phyloP scores from a whole-genome alignment of 2,113 vertebrate genomes.

The Kryptolebias marmoratus region DNA sequence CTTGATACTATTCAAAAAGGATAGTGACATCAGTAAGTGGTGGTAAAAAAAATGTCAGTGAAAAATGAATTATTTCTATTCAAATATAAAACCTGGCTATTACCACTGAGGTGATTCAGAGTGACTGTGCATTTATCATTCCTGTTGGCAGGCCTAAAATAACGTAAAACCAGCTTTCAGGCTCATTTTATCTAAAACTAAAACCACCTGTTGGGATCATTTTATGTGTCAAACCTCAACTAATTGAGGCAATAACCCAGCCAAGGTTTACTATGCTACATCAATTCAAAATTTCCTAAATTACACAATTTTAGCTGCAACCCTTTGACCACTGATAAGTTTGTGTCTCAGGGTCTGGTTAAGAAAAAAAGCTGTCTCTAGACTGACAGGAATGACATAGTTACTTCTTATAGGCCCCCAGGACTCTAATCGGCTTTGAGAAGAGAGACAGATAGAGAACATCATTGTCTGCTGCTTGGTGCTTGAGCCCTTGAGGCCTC shows the following conservation, averaged over 20 bases:
- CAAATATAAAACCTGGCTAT: slow-evolving; percentile 56
- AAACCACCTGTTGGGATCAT: slow-evolving; percentile 24
- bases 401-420: slow-evolving; percentile 54
- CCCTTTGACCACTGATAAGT: slow-evolving; percentile 40
- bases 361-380: slow-evolving; percentile 58
- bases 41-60: slow-evolving; percentile 51
- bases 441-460: slow-evolving; percentile 60
- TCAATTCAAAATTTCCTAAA: slow-evolving; percentile 46
- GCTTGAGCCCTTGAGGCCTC: slow-evolving; percentile 63
- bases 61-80: slow-evolving; percentile 53
- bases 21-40: slow-evolving; percentile 37
- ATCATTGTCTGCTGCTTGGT: slow-evolving; percentile 64
- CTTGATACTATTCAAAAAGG: too few species aligned
- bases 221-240: slow-evolving; percentile 34
- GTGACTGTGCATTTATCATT: slow-evolving; percentile 66
- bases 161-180: slow-evolving; percentile 47
- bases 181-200: slow-evolving; percentile 32
- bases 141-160: slow-evolving; percentile 53
- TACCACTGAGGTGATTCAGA: slow-evolving; percentile 38
- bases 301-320: slow-evolving; percentile 32
- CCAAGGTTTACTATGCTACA: slow-evolving; percentile 27
- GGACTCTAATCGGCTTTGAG: slow-evolving; percentile 71
- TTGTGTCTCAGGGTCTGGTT: slow-evolving; percentile 57
- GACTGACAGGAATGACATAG: slow-evolving; percentile 66
- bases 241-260: slow-evolving; percentile 55